Conservation (phyloP, 2,797 vertebrate genomes). For the Toxotes lorentzi region DNA sequence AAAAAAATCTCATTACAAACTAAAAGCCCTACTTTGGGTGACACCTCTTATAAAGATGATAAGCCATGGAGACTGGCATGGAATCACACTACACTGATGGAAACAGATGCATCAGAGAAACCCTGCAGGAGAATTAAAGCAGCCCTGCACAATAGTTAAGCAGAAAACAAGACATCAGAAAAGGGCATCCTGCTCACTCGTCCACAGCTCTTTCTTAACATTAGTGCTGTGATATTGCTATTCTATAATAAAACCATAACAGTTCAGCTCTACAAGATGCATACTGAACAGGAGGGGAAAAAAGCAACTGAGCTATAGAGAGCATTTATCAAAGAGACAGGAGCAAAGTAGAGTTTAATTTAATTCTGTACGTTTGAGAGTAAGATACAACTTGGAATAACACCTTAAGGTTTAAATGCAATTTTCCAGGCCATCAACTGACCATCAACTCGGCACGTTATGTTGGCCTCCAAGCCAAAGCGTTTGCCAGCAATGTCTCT, state of each 20-base stretch:
- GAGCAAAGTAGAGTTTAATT: constrained; percentile 75
- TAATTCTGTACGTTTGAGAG: constrained; percentile 75
- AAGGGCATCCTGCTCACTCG: constrained; percentile 15
- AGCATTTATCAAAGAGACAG: constrained; percentile 75
- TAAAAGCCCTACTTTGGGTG: constrained; percentile 74
- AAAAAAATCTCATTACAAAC: constrained; percentile 78
- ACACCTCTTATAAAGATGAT: constrained; percentile 76
- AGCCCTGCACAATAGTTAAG: constrained; percentile 14
- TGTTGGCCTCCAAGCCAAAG: constrained; percentile 73
- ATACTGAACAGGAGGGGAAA: constrained; percentile 35
- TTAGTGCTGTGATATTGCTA: constrained; percentile 37
- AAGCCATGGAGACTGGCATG: constrained; percentile 65
- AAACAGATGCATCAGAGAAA: constrained; percentile 61
- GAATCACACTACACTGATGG: constrained; percentile 54
- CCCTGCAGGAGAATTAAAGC: constrained; percentile 43
- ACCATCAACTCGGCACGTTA: constrained; percentile 81
- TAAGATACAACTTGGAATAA: constrained; percentile 80
- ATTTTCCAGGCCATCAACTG: constrained; percentile 90
- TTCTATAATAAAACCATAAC: constrained; percentile 48
- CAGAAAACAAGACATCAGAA: constrained; percentile 33
- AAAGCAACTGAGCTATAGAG: constrained; percentile 35
- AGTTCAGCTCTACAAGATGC: constrained; percentile 28
- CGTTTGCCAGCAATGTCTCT: constrained; percentile 70
- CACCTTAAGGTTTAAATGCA: constrained; percentile 86
- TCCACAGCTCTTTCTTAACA: constrained; percentile 8